Evolutionary conservation across 2,797 vertebrate genomes (phyloP).

Genomic region (Carduelis carduelis): DNA sequence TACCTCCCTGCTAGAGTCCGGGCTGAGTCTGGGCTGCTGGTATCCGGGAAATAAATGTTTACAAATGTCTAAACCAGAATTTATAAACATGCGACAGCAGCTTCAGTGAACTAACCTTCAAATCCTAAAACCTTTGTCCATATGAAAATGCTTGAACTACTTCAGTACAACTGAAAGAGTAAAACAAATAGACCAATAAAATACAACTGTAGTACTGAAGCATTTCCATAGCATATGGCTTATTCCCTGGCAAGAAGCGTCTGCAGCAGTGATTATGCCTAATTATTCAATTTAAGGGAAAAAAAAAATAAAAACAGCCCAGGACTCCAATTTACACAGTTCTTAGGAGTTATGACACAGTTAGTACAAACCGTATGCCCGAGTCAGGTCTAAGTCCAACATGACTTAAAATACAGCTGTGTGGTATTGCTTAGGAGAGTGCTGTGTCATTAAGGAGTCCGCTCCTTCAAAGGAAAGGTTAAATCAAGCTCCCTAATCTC

Average conservation of each 20-base stretch:
- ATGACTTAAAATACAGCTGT: not conserved
- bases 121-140: not conserved
- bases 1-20: not conserved
- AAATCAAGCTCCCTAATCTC: constrained; percentile 26
- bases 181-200: not conserved
- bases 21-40: not conserved
- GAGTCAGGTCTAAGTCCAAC: not conserved
- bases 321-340: not conserved
- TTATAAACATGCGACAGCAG: not conserved
- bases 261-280: not conserved
- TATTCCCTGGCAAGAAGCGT: not conserved
- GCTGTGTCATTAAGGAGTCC: not conserved
- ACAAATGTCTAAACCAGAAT: not conserved
- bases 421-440: not conserved
- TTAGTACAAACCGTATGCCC: not conserved
- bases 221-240: not conserved
- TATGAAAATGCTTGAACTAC: not conserved
- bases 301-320: not conserved
- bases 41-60: constrained; percentile 12
- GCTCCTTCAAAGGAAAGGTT: constrained; percentile 12
- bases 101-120: not conserved
- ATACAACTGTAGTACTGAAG: not conserved
- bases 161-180: not conserved
- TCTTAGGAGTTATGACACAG: not conserved
- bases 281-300: not conserved